phyloP scores from a whole-genome alignment of 2,888 invertebrate species.

The Brenthis hecate region DNA sequence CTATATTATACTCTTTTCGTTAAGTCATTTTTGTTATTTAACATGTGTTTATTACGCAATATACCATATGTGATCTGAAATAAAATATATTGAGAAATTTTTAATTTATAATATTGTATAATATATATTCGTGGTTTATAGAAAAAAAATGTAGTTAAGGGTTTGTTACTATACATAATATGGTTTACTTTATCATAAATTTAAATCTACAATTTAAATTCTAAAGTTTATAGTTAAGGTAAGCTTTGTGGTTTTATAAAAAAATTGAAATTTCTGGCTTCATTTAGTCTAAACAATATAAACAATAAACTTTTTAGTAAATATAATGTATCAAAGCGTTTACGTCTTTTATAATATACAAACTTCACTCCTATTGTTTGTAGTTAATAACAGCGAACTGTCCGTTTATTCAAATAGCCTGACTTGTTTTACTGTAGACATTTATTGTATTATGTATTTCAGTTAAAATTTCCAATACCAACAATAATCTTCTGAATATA shows the following conservation, averaged over 20 bases:
- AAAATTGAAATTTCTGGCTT: constrained; percentile 8
- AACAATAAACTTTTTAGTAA: constrained; percentile 3
- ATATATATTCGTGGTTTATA: constrained; percentile 10
- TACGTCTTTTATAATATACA: not conserved
- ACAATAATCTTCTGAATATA: not conserved
- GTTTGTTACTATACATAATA: constrained; percentile 1
- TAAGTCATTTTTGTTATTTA: not conserved
- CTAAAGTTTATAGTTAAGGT: constrained; percentile 10
- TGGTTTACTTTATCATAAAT: constrained; percentile 8
- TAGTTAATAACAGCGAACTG: not conserved
- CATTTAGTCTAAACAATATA: constrained; percentile 1
- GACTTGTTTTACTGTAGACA: not conserved
- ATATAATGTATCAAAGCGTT: not conserved
- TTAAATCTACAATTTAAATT: constrained; percentile 1
- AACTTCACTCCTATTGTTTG: not conserved
- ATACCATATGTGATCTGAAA: constrained; percentile 21
- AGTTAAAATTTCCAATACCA: constrained; percentile 17
- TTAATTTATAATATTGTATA: constrained; percentile 9
- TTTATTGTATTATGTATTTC: not conserved
- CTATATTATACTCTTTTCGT: not conserved
- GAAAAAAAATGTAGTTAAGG: not conserved
- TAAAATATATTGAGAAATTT: constrained; percentile 8
- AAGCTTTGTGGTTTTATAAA: constrained; percentile 16
- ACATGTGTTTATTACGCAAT: constrained; percentile 7
- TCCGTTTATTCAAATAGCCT: not conserved